A percentile compares a stretch with the other conserved stretches of the same genome.
Evolutionary conservation across 2,113 vertebrate genomes (phyloP).

Genomic region (Raja brachyura): DNA sequence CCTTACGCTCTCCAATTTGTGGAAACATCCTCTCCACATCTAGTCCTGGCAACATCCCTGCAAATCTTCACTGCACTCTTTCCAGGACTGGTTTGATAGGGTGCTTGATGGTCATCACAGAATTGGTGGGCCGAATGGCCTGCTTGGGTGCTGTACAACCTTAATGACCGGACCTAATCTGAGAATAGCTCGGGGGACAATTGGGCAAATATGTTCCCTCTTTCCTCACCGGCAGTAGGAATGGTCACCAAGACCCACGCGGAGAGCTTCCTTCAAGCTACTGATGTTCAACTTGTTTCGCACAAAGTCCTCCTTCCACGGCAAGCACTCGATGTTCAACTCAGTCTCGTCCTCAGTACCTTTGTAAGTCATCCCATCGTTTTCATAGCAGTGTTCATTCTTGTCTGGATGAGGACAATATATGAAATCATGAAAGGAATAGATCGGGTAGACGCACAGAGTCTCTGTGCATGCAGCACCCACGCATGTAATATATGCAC

Average conservation of each 20-base stretch:
- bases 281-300: slow-evolving; percentile 66
- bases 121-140: too few relatives aligned
- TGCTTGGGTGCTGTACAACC: too few relatives aligned
- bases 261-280: slow-evolving; percentile 50
- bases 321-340: slow-evolving; percentile 71
- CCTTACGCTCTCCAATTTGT: too few relatives aligned
- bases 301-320: slow-evolving; percentile 81
- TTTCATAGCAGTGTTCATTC: slow-evolving; percentile 58
- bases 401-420: slow-evolving; percentile 53
- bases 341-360: slow-evolving; percentile 57
- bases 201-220: neutral
- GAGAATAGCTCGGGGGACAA: neutral
- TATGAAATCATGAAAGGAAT: neutral
- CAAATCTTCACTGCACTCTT: too few relatives aligned
- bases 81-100: too few relatives aligned
- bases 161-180: neutral
- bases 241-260: slow-evolving; percentile 71
- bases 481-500: too few relatives aligned
- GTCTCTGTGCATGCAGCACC: too few relatives aligned
- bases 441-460: too few relatives aligned
- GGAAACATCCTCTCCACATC: too few relatives aligned
- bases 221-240: slow-evolving; percentile 79
- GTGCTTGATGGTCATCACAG: too few relatives aligned
- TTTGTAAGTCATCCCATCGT: slow-evolving; percentile 64
- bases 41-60: too few relatives aligned